Conservation (phyloP, 2,113 vertebrate species). For the Cyphomyrus plagiostoma region DNA sequence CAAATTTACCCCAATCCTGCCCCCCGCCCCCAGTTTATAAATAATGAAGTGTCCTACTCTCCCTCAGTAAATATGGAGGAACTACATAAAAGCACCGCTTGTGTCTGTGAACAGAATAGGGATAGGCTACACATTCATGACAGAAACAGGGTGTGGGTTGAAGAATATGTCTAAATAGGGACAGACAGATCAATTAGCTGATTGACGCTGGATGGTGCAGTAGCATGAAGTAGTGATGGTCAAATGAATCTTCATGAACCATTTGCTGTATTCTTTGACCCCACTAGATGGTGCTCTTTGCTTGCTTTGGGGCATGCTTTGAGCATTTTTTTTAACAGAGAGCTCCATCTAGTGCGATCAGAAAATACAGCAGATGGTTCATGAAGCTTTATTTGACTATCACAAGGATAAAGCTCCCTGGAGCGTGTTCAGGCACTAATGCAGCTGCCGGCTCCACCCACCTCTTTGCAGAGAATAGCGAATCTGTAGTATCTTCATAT, state of each 20-base stretch:
- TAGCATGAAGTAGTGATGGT: neutral
- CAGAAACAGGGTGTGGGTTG: neutral
- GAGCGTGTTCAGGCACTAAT: neutral
- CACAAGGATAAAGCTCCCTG: neutral
- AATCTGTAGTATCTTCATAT: neutral
- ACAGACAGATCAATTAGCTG: neutral
- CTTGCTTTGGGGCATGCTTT: neutral
- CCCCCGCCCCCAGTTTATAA: neutral
- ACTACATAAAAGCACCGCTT: neutral
- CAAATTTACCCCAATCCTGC: neutral
- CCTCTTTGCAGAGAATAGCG: neutral
- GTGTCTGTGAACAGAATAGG: neutral
- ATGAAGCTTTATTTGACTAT: neutral
- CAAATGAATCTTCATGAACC: neutral
- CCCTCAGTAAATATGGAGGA: neutral
- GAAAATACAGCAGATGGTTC: neutral
- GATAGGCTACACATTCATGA: neutral
- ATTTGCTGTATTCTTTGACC: no score
- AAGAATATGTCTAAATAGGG: neutral
- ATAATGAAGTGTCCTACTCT: neutral
- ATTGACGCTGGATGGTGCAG: neutral
- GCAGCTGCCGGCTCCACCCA: neutral
- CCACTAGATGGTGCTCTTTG: neutral
- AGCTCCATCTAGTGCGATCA: neutral
- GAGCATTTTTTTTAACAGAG: neutral